phyloP scores from a whole-genome alignment of 2,888 invertebrate genomes.

The Marasmarcha lunaedactyla region DNA sequence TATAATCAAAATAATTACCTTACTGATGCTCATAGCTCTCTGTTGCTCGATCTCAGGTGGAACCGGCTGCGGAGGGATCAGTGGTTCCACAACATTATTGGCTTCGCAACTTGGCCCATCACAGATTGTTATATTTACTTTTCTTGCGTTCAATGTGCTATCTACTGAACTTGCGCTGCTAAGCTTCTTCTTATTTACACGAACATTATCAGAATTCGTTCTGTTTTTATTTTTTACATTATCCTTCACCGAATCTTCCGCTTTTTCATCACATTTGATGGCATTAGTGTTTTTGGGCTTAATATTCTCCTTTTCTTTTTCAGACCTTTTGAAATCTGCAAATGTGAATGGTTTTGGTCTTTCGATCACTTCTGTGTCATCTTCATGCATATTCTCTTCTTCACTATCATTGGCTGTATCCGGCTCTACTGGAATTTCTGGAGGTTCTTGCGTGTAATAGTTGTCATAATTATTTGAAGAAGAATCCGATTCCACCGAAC shows the following conservation, averaged over 20 bases:
- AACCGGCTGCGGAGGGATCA: slow-evolving; percentile 76
- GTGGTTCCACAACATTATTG: slow-evolving; percentile 44
- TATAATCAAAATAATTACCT: slow-evolving; percentile 64
- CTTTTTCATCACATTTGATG: background rate
- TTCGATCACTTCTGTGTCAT: slow-evolving; percentile 19
- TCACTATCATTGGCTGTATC: slow-evolving; percentile 14
- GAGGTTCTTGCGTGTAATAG: slow-evolving; percentile 33
- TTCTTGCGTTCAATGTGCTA: slow-evolving; percentile 34
- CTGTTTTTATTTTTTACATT: slow-evolving; percentile 3
- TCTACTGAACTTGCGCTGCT: slow-evolving; percentile 27
- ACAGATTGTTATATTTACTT: slow-evolving; percentile 51
- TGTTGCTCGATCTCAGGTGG: slow-evolving; percentile 89
- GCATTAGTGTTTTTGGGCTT: background rate
- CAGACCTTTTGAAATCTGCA: slow-evolving; percentile 66
- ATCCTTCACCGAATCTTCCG: slow-evolving; percentile 13
- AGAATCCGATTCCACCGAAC: slow-evolving; percentile 47
- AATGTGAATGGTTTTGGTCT: slow-evolving; percentile 65
- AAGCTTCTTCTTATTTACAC: background rate
- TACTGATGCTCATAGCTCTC: slow-evolving; percentile 82
- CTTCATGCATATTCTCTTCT: slow-evolving; percentile 15
- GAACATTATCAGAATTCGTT: background rate
- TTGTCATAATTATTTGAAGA: slow-evolving; percentile 50
- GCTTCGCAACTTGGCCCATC: slow-evolving; percentile 41
- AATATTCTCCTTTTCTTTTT: background rate
- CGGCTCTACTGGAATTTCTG: slow-evolving; percentile 18